Percentiles rank a stretch among this genome's conserved stretches.
These are phyloP conservation scores for Muschampia plurimacula DNA, from an alignment of 2,888 invertebrate species.

Conservation along the genomic window DNA sequence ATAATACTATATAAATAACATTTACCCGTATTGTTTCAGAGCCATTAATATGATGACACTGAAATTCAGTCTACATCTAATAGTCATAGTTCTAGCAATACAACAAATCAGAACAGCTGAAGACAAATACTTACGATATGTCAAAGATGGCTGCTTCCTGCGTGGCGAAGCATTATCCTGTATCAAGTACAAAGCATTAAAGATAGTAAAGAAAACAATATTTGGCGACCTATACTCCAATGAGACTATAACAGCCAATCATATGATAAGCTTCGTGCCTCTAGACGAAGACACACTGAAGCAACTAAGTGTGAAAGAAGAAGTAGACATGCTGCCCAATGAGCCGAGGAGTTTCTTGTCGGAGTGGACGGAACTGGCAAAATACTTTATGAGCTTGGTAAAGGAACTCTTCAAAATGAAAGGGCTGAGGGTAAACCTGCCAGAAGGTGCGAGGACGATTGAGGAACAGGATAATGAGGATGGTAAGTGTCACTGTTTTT, in stretches of 20 bases:
- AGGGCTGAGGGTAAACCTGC: conserved; percentile 72
- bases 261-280: conserved; percentile 72
- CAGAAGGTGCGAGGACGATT: conserved; percentile 76
- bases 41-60: conserved; percentile 32
- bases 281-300: conserved; percentile 68
- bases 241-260: conserved; percentile 69
- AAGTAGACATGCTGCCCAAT: conserved; percentile 51
- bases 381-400: conserved; percentile 73
- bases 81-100: conserved; percentile 36
- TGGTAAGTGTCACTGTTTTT: conserved; percentile 50
- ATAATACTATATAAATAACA: too few relatives aligned
- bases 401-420: conserved; percentile 76
- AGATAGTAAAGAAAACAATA: conserved; percentile 72
- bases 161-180: conserved; percentile 72
- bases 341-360: conserved; percentile 72
- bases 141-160: conserved; percentile 76
- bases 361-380: conserved; percentile 77
- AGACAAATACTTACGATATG: conserved; percentile 73
- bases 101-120: conserved; percentile 53
- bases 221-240: conserved; percentile 69
- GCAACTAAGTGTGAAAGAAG: conserved; percentile 57
- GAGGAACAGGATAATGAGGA: conserved; percentile 66
- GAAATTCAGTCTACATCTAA: conserved; percentile 30
- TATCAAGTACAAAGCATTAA: conserved; percentile 76
- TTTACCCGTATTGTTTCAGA: conserved; percentile 35